Base-by-base conservation (phyloP, 1,140 invertebrate genomes). In the Sycobia sp. region DNA sequence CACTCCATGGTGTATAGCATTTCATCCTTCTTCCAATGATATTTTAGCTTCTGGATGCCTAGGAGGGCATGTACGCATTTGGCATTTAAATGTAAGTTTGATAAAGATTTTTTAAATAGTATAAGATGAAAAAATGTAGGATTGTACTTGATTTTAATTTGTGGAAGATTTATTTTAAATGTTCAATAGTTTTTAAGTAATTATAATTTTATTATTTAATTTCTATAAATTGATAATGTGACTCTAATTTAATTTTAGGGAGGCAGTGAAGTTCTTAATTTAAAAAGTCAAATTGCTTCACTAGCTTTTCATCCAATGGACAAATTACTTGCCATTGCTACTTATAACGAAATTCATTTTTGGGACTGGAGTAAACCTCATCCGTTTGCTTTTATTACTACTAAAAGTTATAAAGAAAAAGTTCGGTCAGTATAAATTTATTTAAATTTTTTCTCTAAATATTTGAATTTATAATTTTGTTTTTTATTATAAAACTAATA, bases 1-100 rank as follows among this genome's bases (percentile, higher is more conserved):
- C n/a, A 95, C 92, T 44, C 93, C 93, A 4, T 96, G 93, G 93
- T 94, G 92, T 76, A 87, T 95, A 46, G 91, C 92, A 47, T 95
- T 95, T 80, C 93, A 96, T 82, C 93, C 93, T 1, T 88, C 90
- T 3, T 90, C 88, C 43, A 89, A 90, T 77, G 87, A 94, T 69
- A 89, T 95, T 47, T 83, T 95, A 54, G 94, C 92, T 14, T 93
- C 92, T 38, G 94, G 94, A 0, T 96, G 94, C 79, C 83, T 96
- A 0, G 92, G 89, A 14, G 94, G 94, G 18, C 90, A 95, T 87
- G 93, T 96, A 38, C 83, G 93, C 68, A 91, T 96, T 22, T 96
- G 94, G 94, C 93, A 96, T 83, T 84, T 95, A 16, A 89, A 87
- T 81, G 92, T 94, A 84, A 88, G 88, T 84, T 59, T 32, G 51